These are phyloP conservation scores for Beroe ovata DNA, from an alignment of 37 sponge, comb jelly and placozoan species.

Conservation along the genomic window DNA sequence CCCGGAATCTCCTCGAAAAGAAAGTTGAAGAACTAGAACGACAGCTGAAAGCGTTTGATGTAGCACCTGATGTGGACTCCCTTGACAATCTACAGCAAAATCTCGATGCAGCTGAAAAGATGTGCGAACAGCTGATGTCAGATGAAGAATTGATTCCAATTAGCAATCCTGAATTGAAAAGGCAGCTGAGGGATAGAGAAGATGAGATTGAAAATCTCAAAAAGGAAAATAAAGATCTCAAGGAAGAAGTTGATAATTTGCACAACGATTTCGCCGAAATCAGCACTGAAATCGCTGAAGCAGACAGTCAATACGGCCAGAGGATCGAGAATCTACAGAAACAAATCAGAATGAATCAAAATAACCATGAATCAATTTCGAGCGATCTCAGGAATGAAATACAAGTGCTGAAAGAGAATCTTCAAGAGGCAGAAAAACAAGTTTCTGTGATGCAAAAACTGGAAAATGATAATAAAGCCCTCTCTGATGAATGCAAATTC, in stretches of 20 bases:
- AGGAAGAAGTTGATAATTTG: neutral
- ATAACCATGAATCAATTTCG: neutral
- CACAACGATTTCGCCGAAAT: constrained; percentile 38
- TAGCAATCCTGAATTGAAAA: neutral
- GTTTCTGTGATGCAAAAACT: neutral
- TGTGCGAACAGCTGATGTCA: constrained; percentile 46
- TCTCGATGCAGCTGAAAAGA: constrained; percentile 42
- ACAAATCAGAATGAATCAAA: constrained; percentile 13
- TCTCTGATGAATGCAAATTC: constrained; percentile 30
- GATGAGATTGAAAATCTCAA: neutral
- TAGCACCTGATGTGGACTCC: neutral
- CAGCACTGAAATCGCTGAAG: constrained; percentile 57
- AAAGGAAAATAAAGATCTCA: constrained; percentile 15
- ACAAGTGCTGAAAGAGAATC: constrained; percentile 5
- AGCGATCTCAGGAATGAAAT: constrained; percentile 1
- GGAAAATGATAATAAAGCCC: constrained; percentile 6
- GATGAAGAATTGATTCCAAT: constrained; percentile 12
- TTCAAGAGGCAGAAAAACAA: constrained; percentile 32
- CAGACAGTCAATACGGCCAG: constrained; percentile 53
- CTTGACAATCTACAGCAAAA: constrained; percentile 42
- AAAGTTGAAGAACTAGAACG: constrained; percentile 28
- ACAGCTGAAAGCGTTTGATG: neutral
- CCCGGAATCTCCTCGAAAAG: neutral
- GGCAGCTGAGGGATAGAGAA: constrained; percentile 4
- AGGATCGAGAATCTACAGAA: constrained; percentile 62